Evolutionary conservation across 1,140 invertebrate species (phyloP).

Genomic region (Cyphomyrmex costatus): DNA sequence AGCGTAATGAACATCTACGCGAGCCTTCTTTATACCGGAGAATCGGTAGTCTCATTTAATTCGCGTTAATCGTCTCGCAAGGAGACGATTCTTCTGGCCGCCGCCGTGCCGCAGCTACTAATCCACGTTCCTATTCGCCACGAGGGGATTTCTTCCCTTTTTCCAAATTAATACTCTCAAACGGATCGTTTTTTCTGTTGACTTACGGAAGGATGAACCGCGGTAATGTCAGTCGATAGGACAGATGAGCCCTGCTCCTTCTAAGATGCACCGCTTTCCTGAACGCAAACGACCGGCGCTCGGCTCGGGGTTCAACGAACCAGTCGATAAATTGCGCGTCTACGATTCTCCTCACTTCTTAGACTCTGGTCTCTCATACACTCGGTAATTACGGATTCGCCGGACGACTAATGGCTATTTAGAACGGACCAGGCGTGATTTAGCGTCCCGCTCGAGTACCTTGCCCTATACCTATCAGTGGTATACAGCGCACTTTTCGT

Average conservation of each 20-base stretch:
- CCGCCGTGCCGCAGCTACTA: not conserved
- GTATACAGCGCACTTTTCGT: conserved; percentile 25
- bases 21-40: not conserved
- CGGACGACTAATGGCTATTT: conserved; percentile 50
- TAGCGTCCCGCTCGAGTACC: conserved; percentile 47
- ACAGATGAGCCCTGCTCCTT: conserved; percentile 1
- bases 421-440: conserved; percentile 55
- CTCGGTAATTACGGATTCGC: conserved; percentile 67
- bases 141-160: not conserved
- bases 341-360: conserved; percentile 47
- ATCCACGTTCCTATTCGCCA: conserved; percentile 8
- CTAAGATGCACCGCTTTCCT: conserved; percentile 27
- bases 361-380: conserved; percentile 38
- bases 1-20: conserved; percentile 33
- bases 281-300: conserved; percentile 9
- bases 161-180: conserved; percentile 5
- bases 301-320: conserved; percentile 47
- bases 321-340: conserved; percentile 59
- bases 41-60: conserved; percentile 44
- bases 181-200: not conserved
- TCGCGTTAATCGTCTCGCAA: conserved; percentile 39
- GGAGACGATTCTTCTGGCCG: conserved; percentile 3
- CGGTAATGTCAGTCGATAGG: not conserved
- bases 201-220: not conserved
- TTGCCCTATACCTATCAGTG: not conserved